Percentiles rank a stretch among this genome's conserved stretches.
These are phyloP conservation scores for Trinorchestia longiramus DNA, from an alignment of 1,140 invertebrate genomes.

Conservation along the genomic window DNA sequence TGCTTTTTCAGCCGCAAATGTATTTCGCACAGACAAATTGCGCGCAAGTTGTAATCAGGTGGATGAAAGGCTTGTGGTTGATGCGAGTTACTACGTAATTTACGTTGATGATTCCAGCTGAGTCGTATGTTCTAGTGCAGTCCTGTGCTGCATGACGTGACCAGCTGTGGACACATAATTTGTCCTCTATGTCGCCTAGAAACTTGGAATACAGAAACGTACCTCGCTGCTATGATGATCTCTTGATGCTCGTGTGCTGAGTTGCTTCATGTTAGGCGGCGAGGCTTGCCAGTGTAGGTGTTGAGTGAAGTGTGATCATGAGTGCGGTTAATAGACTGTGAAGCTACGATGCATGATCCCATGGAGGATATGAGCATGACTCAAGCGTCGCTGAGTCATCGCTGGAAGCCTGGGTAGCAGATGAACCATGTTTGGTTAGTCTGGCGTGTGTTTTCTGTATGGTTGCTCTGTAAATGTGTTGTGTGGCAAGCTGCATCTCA, in stretches of 20 bases:
- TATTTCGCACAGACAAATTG: too few species aligned
- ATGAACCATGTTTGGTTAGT: background rate
- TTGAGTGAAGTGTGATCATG: background rate
- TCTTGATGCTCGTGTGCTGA: background rate
- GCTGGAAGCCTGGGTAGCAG: background rate
- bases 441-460: background rate
- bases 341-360: background rate
- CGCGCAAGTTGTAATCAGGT: too few species aligned
- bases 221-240: background rate
- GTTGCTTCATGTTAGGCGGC: background rate
- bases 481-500: too few species aligned
- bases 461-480: background rate
- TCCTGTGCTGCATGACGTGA: too few species aligned
- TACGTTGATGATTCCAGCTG: too few species aligned
- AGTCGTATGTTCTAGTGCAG: too few species aligned
- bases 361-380: background rate
- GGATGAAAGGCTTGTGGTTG: too few species aligned
- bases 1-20: too few species aligned
- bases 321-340: background rate
- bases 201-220: too few species aligned
- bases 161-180: too few species aligned
- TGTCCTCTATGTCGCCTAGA: too few species aligned
- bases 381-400: background rate
- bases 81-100: too few species aligned
- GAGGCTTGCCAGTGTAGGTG: background rate